Evolutionary conservation across 2,888 invertebrate species (phyloP), one percentile per base, ranked within the genome.

Genomic region (Torymus texanus): DNA sequence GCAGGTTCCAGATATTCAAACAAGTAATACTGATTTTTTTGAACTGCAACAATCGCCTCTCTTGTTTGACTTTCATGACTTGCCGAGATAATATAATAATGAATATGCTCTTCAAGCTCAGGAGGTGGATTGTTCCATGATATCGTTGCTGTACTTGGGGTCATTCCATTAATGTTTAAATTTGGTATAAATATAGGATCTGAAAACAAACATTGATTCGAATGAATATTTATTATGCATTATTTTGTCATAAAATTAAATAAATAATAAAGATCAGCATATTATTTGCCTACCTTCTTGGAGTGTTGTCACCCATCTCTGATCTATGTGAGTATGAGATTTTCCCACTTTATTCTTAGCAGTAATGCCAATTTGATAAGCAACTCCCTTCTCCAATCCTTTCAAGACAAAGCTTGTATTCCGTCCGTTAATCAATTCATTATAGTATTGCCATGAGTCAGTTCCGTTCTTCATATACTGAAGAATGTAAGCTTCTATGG

Each of bases 141-240:
- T 71, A 97, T 94, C 0, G 96, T 96, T 79, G 97, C 95, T 0
- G 96, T 95, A 29, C 94, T 94, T 14, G 92, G 91, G 8, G 93
- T 92, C 16, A 92, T 92, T 1, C 92, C 97, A 56, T 95, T 96
- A 0, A 96, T 94, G 62, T 94, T 93, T 61, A 96, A 94, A 86
- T 94, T 94, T 0, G 97, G 97, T 62, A 95, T 92, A 87, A 96
- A 97, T 80, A 93, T 91, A 0, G 96, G 96, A 91, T 96, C 96
- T 88, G 83, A 2, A 88, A 87, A 50, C 67, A 16, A 14, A n/a
- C 41, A 41, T 41, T 41, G 8, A 41, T 41, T 41, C 8, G 5
- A 41, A 41, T 41, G 41, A 41, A 41, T 41, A 41, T 41, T 5
- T 8, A 8, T 41, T 41, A 5, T 29, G 3, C 8, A 29, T 29